Evolutionary conservation across 1,140 invertebrate species (phyloP), one percentile per base, ranked within the genome.

Genomic region (Nephotettix cincticeps): DNA sequence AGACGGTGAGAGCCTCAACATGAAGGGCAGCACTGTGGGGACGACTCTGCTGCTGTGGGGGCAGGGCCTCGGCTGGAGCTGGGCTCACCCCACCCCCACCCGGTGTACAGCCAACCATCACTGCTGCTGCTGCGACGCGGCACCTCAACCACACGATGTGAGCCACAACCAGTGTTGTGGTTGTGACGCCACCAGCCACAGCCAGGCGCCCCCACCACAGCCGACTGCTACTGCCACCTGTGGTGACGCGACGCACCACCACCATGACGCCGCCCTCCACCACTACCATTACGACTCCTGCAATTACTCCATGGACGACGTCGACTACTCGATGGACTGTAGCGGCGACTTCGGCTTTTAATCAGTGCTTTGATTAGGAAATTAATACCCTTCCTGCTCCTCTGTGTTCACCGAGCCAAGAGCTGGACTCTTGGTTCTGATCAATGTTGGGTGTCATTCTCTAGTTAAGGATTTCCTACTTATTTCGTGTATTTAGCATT

Each of bases 321-420:
- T 29, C n/a, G 64, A 71, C 25, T 66, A 29, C 29, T 47, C 19
- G n/a, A 67, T 67, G 64, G 64, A 68, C 40, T 66, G 65, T 17
- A 61, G 67, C 25, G 67, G 67, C 2, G 67, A 69, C 30, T 69
- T 69, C 28, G 67, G 67, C 25, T 69, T 69, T 69, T 69, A 58
- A 69, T 43, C 4, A 14, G 23, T n/a, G 21, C 13, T 23, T 61
- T 27, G 14, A 51, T 4, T 51, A 51, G 56, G 23, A 21, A 23
- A 61, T n/a, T 25, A 61, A 27, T 61, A 3, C 13, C 23, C 56
- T 4, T 25, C n/a, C 56, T 61, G 25, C 13, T 23, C 11, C 25
- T 11, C 27, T 61, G 56, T 61, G 56, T 61, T 61, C 56, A 61
- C 27, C 21, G 56, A 61, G 25, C 56, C 28, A n/a, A n/a, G 56